Evolutionary conservation across 1,140 invertebrate genomes (phyloP).

Genomic region (Drosophila sproati): DNA sequence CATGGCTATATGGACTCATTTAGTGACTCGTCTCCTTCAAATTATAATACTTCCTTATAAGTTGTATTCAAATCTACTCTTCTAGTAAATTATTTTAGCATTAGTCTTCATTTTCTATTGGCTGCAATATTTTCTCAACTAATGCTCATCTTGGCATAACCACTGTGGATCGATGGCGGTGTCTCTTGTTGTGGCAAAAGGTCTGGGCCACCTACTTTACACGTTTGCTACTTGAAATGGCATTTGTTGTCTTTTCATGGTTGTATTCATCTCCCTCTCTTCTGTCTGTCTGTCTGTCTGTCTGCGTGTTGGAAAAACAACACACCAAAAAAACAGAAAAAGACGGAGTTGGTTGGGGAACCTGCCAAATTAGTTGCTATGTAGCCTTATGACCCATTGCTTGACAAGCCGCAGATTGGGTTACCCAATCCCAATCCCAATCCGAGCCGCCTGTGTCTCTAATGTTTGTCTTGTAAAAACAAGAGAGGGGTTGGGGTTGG

Average conservation of each 20-base stretch:
- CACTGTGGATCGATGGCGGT: conserved; percentile 49
- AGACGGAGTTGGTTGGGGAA: conserved; percentile 13
- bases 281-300: conserved; percentile 18
- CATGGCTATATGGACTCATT: no score
- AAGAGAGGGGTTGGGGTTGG: neutral
- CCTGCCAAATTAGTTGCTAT: conserved; percentile 74
- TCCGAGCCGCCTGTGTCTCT: conserved; percentile 58
- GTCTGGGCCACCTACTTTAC: conserved; percentile 81
- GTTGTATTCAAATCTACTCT: no score
- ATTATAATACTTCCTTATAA: no score
- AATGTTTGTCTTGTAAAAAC: conserved; percentile 54
- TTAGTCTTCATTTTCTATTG: no score
- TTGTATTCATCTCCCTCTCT: conserved; percentile 39
- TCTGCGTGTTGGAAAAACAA: conserved; percentile 68
- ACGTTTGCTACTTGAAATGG: conserved; percentile 81
- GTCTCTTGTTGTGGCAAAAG: conserved; percentile 59
- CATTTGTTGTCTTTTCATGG: conserved; percentile 75
- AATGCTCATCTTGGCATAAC: neutral
- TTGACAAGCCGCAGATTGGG: conserved; percentile 76
- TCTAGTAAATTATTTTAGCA: no score
- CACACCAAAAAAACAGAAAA: conserved; percentile 11
- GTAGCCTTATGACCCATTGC: conserved; percentile 70
- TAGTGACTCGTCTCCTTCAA: no score
- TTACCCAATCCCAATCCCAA: conserved; percentile 52
- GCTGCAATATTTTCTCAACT: no score